Percentiles rank a stretch among this genome's conserved stretches.
Conservation (phyloP, 2,888 invertebrate genomes). For the Sycophila texana region DNA sequence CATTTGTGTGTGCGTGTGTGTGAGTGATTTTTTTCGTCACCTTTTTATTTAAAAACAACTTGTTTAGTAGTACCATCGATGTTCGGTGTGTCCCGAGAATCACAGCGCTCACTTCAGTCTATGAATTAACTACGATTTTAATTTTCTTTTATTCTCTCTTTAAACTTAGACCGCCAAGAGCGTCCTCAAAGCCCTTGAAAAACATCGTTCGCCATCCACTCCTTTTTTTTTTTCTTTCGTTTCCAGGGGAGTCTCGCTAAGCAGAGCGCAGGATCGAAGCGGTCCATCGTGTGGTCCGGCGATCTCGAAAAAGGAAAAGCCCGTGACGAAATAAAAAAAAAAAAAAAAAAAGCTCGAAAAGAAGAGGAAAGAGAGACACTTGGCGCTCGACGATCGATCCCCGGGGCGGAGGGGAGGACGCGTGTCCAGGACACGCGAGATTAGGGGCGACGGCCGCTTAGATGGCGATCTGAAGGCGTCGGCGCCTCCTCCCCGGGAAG, state of each 20-base stretch:
- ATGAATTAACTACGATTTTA: constrained; percentile 58
- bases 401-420: no score
- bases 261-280: no score
- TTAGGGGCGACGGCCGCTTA: no score
- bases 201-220: constrained; percentile 41
- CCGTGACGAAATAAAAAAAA: no score
- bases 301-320: no score
- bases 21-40: no score
- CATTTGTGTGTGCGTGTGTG: no score
- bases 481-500: constrained; percentile 69
- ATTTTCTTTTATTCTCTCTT: not conserved
- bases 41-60: no score
- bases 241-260: not conserved
- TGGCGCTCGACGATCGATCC: no score
- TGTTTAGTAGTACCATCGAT: constrained; percentile 69
- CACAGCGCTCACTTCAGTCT: constrained; percentile 72
- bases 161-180: constrained; percentile 59
- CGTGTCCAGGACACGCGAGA: no score
- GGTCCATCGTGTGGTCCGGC: no score
- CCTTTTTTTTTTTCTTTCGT: no score
- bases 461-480: constrained; percentile 55
- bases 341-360: not conserved
- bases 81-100: constrained; percentile 71
- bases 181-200: constrained; percentile 43
- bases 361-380: not conserved